phyloP scores from a whole-genome alignment of 2,888 invertebrate genomes.

The Alloplasta piceator region DNA sequence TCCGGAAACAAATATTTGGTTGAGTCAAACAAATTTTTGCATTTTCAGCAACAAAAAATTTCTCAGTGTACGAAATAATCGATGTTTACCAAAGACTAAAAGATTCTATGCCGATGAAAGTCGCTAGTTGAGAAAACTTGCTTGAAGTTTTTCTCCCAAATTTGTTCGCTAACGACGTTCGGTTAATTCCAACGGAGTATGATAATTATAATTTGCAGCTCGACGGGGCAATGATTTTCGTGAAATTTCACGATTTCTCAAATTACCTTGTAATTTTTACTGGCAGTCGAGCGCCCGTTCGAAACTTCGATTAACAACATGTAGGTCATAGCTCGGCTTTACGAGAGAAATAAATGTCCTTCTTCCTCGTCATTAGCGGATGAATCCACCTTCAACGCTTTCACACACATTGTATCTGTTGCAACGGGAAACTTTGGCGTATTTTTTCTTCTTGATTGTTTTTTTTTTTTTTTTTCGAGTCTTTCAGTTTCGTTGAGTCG shows the following conservation, averaged over 20 bases:
- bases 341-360: neutral
- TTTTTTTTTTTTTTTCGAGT: neutral
- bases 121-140: too few species aligned
- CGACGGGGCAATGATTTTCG: too few species aligned
- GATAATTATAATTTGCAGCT: too few species aligned
- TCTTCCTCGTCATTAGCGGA: neutral
- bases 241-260: neutral
- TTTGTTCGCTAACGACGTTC: too few species aligned
- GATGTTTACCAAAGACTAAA: too few species aligned
- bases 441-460: neutral
- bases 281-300: neutral
- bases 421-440: neutral
- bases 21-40: too few species aligned
- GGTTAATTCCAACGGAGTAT: too few species aligned
- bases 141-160: too few species aligned
- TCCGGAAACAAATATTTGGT: too few species aligned
- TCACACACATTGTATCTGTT: neutral
- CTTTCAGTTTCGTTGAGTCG: neutral
- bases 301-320: neutral
- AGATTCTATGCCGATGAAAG: too few species aligned
- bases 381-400: neutral
- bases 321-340: neutral
- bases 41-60: too few species aligned
- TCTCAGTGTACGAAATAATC: too few species aligned
- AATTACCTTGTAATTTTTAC: neutral